Evolutionary conservation across 2,888 invertebrate species (phyloP).

Genomic region (Acanthacorydalis orientalis): DNA sequence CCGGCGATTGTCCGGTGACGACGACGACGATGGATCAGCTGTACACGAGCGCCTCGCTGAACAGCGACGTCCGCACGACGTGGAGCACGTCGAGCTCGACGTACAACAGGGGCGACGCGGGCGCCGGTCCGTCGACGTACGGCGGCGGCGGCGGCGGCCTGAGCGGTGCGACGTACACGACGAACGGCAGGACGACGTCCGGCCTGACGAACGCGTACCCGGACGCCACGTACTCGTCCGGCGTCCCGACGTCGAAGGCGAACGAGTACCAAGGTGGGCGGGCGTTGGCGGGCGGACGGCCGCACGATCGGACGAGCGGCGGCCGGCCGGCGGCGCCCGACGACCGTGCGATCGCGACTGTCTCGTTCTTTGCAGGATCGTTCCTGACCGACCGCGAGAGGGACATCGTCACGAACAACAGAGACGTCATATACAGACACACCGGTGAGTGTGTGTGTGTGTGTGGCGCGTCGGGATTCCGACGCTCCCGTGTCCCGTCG

Average conservation of each 20-base stretch:
- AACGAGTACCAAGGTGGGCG: too few species aligned
- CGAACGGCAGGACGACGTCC: background rate
- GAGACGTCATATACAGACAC: background rate
- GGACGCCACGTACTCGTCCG: too few species aligned
- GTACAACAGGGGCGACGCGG: background rate
- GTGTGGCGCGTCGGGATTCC: too few species aligned
- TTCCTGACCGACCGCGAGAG: background rate
- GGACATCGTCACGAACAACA: background rate
- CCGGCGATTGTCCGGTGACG: conserved; percentile 26
- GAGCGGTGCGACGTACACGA: background rate
- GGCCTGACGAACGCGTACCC: too few species aligned
- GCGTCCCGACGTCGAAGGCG: too few species aligned
- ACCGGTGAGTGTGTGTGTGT: conserved; percentile 2
- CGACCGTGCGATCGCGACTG: too few species aligned
- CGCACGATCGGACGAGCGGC: too few species aligned
- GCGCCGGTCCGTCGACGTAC: background rate
- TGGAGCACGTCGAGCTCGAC: background rate
- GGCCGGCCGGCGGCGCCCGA: too few species aligned
- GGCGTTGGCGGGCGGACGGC: too few species aligned
- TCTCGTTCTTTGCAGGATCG: background rate
- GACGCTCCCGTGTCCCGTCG: too few species aligned
- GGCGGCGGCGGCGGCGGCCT: background rate
- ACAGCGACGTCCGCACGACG: background rate
- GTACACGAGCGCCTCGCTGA: conserved; percentile 1
- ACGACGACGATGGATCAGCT: conserved; percentile 9